These are phyloP conservation scores for Blennius ocellaris DNA, from an alignment of 2,113 vertebrate genomes.

Conservation along the genomic window DNA sequence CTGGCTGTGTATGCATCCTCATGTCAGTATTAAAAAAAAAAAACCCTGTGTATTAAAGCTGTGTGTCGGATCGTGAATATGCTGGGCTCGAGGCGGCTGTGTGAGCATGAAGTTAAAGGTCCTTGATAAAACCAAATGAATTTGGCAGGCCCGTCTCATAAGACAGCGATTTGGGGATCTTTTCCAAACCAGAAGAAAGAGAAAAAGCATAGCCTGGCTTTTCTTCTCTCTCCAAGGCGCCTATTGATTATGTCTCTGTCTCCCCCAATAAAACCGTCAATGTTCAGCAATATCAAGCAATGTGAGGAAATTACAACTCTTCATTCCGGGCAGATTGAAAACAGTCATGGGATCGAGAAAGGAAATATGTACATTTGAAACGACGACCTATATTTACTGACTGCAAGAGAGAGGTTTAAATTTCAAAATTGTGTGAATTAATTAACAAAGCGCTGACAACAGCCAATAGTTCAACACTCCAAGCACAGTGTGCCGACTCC, in stretches of 20 bases:
- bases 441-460: constrained; percentile 36
- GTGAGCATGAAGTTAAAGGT: constrained; percentile 68
- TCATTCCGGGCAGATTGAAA: constrained; percentile 67
- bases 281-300: constrained; percentile 72
- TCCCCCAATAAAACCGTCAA: constrained; percentile 78
- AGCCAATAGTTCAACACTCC: background rate
- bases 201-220: constrained; percentile 57
- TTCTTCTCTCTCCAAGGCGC: constrained; percentile 72
- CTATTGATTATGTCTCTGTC: constrained; percentile 79
- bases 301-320: constrained; percentile 71
- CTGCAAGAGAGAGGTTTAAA: constrained; percentile 13
- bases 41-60: constrained; percentile 23
- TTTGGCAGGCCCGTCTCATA: constrained; percentile 69
- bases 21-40: constrained; percentile 26
- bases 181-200: constrained; percentile 77
- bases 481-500: background rate
- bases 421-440: constrained; percentile 39
- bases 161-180: constrained; percentile 68
- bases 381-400: constrained; percentile 23
- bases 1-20: constrained; percentile 9
- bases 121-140: constrained; percentile 81
- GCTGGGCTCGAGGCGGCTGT: constrained; percentile 33
- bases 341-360: constrained; percentile 41
- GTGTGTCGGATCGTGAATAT: constrained; percentile 53
- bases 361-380: constrained; percentile 43